Percentiles rank a stretch among this genome's conserved stretches.
Evolutionary conservation across 1,140 invertebrate genomes (phyloP).

Genomic region (Aradophagus sp.): DNA sequence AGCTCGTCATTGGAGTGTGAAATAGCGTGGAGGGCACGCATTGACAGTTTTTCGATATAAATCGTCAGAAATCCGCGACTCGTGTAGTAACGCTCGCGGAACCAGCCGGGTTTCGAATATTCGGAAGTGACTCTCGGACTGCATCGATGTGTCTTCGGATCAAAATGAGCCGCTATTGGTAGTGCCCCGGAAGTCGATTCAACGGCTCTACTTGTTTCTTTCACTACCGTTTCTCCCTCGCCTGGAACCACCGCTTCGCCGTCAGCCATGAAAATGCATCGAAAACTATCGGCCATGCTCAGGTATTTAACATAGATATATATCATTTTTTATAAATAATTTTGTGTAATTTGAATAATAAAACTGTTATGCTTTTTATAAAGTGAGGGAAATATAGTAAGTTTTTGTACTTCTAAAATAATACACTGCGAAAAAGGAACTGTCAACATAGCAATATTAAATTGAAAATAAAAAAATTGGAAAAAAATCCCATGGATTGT

Average conservation of each 20-base stretch:
- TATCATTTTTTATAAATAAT: too few species aligned
- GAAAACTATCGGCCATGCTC: constrained; percentile 41
- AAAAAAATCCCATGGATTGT: too few species aligned
- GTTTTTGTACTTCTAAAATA: too few species aligned
- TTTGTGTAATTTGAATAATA: too few species aligned
- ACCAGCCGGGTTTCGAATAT: constrained; percentile 14
- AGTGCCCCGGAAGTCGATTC: constrained; percentile 14
- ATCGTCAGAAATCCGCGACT: constrained; percentile 48
- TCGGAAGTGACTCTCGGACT: not conserved
- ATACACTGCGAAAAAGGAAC: too few species aligned
- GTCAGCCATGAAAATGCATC: constrained; percentile 33
- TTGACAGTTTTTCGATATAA: constrained; percentile 58
- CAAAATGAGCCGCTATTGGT: constrained; percentile 40
- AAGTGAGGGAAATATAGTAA: too few species aligned
- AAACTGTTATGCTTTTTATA: too few species aligned
- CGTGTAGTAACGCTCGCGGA: constrained; percentile 36
- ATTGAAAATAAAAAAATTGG: too few species aligned
- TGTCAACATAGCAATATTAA: too few species aligned
- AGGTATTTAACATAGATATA: too few species aligned
- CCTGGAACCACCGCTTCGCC: not conserved
- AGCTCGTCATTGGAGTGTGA: constrained; percentile 52
- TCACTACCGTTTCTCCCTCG: too few species aligned
- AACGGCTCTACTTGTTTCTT: not conserved
- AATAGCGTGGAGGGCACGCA: constrained; percentile 50
- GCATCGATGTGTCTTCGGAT: constrained; percentile 25